Evolutionary conservation across 2,888 invertebrate species (phyloP).

Genomic region (Drosophila merina): DNA sequence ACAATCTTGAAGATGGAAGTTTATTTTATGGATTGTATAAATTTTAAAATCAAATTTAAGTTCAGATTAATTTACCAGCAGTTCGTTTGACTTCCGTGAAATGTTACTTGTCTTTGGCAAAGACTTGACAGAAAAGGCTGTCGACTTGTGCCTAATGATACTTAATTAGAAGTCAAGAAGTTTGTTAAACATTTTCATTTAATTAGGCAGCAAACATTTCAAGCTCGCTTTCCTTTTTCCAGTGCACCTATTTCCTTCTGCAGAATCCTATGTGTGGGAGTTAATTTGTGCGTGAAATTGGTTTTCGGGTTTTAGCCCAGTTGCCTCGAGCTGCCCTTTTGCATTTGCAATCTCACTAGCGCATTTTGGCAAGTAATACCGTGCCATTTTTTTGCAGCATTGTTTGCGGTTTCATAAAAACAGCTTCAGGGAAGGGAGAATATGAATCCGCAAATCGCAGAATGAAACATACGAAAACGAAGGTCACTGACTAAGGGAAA

Average conservation of each 20-base stretch:
- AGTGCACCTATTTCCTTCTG: background rate
- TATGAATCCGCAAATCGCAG: slow-evolving; percentile 19
- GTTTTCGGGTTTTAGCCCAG: slow-evolving; percentile 35
- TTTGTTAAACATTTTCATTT: slow-evolving; percentile 49
- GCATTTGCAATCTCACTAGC: background rate
- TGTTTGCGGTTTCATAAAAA: slow-evolving; percentile 22
- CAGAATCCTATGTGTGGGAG: background rate
- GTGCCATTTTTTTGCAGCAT: slow-evolving; percentile 22
- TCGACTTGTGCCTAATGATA: slow-evolving; percentile 48
- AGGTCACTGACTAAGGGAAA: background rate
- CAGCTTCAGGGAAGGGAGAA: slow-evolving; percentile 12
- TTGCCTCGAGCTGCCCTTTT: slow-evolving; percentile 3
- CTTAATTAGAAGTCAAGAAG: slow-evolving; percentile 68
- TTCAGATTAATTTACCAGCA: background rate
- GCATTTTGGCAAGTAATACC: slow-evolving; percentile 12
- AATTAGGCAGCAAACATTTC: slow-evolving; percentile 3
- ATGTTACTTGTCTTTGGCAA: slow-evolving; percentile 10
- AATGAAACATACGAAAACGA: slow-evolving; percentile 23
- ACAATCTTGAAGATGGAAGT: background rate
- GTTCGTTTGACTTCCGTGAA: background rate
- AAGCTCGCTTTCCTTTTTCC: background rate
- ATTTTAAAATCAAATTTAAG: background rate
- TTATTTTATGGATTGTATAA: background rate
- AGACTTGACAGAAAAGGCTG: slow-evolving; percentile 15
- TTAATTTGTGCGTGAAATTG: slow-evolving; percentile 61